Base-by-base conservation (phyloP, 2,888 invertebrate species). In the Melolontha melolontha region DNA sequence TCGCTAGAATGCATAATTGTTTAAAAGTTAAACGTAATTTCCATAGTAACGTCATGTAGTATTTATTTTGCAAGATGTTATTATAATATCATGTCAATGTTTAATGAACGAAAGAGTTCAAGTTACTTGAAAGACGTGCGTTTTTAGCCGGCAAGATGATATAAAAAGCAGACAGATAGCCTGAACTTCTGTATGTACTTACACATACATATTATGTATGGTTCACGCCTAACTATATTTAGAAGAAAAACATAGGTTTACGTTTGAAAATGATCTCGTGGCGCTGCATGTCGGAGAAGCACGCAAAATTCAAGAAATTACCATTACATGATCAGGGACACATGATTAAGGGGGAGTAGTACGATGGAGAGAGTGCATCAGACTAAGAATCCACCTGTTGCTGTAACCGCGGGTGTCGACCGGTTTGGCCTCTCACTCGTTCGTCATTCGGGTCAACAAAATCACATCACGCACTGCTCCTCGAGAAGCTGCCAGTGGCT, bases 351-450 rank as follows among this genome's bases (percentile, higher is more conserved):
- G 63, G 63, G 63, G 29, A 49, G 63, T 7, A 16, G 39, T 16
- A 12, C 59, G 16, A 16, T 29, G 29, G 27, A 65, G 64, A 69
- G 54, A 67, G 57, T 67, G 67, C 62, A 14, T 27, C 55, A 62
- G 50, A 34, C 55, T 66, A 54, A 66, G 65, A 75, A 75, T 77
- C 75, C 77, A 77, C 77, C 77, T 76, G 78, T 76, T 77, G 75
- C 74, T 51, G 69, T 69, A 74, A 74, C 76, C 74, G 77, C 75
- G 76, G 76, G 76, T 75, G 77, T 73, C 76, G 71, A 74, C 74
- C 73, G 74, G 74, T 74, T 74, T 68, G 65, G 51, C 71, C 69
- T 64, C 66, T 68, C 71, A 66, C 57, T 59, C 42, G 59, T 59
- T 68, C 62, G 68, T 70, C 71, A 67, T 70, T 71, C 72, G 69